Conservation (phyloP, 2,888 invertebrate genomes). For the Hemistola chrysoprasaria region DNA sequence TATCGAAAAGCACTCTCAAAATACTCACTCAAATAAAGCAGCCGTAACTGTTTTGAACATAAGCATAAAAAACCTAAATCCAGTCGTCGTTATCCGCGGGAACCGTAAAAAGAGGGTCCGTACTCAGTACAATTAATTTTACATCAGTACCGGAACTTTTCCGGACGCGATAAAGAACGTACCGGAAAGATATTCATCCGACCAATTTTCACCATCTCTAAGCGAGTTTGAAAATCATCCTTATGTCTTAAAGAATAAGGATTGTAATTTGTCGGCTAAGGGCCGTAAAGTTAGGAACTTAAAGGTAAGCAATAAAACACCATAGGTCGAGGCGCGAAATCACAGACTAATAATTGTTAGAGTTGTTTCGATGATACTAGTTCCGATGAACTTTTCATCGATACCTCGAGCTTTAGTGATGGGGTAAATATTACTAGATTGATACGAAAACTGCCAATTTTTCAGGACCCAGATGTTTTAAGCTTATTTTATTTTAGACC, state of each 20-base stretch:
- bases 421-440: slow-evolving; percentile 5
- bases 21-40: slow-evolving; percentile 20
- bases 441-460: slow-evolving; percentile 3
- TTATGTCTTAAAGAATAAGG: slow-evolving; percentile 15
- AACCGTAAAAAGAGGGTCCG: slow-evolving; percentile 46
- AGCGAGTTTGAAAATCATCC: slow-evolving; percentile 14
- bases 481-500: too few species aligned
- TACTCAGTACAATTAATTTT: slow-evolving; percentile 55
- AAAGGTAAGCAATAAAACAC: slow-evolving; percentile 58
- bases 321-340: slow-evolving; percentile 59
- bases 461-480: slow-evolving; percentile 8
- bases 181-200: slow-evolving; percentile 56
- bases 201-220: slow-evolving; percentile 26
- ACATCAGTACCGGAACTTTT: slow-evolving; percentile 58
- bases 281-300: slow-evolving; percentile 35
- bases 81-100: slow-evolving; percentile 41
- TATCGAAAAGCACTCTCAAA: slow-evolving; percentile 12
- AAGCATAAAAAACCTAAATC: slow-evolving; percentile 41
- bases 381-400: slow-evolving; percentile 25
- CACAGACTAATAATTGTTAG: slow-evolving; percentile 64
- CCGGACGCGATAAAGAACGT: slow-evolving; percentile 59
- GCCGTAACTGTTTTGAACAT: slow-evolving; percentile 40
- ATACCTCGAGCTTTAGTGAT: slow-evolving; percentile 17
- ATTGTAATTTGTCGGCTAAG: slow-evolving; percentile 1
- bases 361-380: slow-evolving; percentile 61